Evolutionary conservation across 1,140 invertebrate species (phyloP), one percentile per base, ranked within the genome.

Genomic region (Alviniconcha marisindica): DNA sequence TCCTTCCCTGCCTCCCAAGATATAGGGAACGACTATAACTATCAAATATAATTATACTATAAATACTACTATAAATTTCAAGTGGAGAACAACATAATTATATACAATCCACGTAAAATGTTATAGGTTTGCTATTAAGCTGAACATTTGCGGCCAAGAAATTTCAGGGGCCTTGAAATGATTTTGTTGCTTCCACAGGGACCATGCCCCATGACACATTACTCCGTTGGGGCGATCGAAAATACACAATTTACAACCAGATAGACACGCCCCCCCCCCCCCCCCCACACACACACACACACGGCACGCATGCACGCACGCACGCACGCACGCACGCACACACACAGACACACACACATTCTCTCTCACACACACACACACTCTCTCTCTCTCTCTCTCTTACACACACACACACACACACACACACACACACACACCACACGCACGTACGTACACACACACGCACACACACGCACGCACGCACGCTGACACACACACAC

Each of bases 161-260:
- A 63, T 31, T 15, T 69, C 38, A 76, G 66, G 69, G 69, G 74
- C 4, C 28, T 4, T 21, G 71, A 74, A 44, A n/a, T 51, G 48
- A 33, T 85, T 85, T 79, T 88, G 90, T 21, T 90, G 85, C 18
- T 85, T 96, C 96, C 96, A 97, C 31, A 97, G 92, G 87, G 95
- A 95, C 21, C 97, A 89, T 89, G 97, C 96, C 91, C 96, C 95
- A 77, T 97, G 93, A 85, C 96, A 97, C 0, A 96, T 96, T 77
- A 96, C 96, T 54, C 96, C 93, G 89, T 96, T 95, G 4, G 95
- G 93, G 91, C 94, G 94, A 15, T 96, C 93, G 84, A 97, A 94
- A 95, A 96, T 86, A 71, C 77, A 82, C 73, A 82, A 40, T n/a
- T 71, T 66, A 33, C 21, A 86, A 73, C 89, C 85, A 83, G 84